These are phyloP conservation scores for Koerneria pararmatus DNA, from an alignment of 2,888 invertebrate genomes.

Conservation along the genomic window DNA sequence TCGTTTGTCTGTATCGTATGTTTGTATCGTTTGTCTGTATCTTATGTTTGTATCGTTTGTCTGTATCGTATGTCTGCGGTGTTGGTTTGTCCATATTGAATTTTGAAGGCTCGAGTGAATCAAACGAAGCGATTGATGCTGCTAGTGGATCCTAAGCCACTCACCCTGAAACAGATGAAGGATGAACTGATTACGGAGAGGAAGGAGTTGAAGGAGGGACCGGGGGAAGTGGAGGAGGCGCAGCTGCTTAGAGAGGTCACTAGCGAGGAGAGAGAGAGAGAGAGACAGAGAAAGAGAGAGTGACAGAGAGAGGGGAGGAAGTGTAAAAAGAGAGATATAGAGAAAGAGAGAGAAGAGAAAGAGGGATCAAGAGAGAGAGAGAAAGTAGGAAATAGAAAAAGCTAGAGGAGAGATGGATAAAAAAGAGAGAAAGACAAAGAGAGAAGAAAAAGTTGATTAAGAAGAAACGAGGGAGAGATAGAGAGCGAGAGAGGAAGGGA, in stretches of 20 bases:
- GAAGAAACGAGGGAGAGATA: conserved; percentile 7
- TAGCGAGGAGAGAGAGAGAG: neutral
- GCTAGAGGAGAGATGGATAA: conserved; percentile 1
- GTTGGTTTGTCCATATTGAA: too few species aligned
- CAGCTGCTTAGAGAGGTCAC: neutral
- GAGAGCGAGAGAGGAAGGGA: conserved; percentile 14
- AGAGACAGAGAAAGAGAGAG: conserved; percentile 11
- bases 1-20: too few species aligned
- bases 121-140: too few species aligned
- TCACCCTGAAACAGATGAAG: conserved; percentile 6
- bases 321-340: neutral
- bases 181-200: neutral
- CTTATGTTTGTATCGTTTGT: too few species aligned
- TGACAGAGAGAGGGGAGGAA: neutral
- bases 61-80: too few species aligned
- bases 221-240: neutral
- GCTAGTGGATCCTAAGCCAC: too few species aligned
- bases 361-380: neutral
- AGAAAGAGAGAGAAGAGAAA: neutral
- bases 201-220: neutral
- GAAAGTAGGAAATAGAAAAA: neutral
- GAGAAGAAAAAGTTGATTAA: neutral
- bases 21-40: too few species aligned
- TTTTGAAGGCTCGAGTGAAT: too few species aligned
- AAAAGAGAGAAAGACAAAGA: neutral